A percentile compares a stretch with the other conserved stretches of the same genome.
phyloP scores from a whole-genome alignment of 1,140 invertebrate species.

The Chelonus insularis region DNA sequence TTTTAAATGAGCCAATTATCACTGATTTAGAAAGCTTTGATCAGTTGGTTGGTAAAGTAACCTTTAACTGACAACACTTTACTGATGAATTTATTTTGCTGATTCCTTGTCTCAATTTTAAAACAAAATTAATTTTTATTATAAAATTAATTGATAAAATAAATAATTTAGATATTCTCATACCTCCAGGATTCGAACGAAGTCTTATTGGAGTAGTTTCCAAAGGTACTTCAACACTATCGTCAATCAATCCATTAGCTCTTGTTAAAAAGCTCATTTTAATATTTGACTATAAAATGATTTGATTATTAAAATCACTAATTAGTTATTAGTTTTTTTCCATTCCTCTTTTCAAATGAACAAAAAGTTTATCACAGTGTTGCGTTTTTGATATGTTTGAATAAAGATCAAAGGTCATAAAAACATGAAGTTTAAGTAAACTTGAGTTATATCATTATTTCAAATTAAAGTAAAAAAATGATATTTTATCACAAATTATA shows the following conservation, averaged over 20 bases:
- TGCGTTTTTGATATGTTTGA: conserved; percentile 4
- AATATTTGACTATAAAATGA: not conserved
- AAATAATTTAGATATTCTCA: not conserved
- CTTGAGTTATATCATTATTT: not conserved
- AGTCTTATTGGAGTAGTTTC: not conserved
- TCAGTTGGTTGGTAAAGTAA: no score
- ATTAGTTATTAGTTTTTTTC: conserved; percentile 9
- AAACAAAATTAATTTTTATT: no score
- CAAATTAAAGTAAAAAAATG: not conserved
- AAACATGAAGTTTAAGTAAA: not conserved
- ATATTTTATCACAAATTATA: no score
- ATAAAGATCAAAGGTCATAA: conserved; percentile 4
- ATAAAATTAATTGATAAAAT: not conserved
- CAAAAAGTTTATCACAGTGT: not conserved
- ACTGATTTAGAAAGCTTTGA: no score
- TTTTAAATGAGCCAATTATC: no score
- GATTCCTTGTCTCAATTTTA: no score
- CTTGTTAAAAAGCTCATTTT: conserved; percentile 1
- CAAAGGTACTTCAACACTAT: not conserved
- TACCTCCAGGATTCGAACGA: not conserved
- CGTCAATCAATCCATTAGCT: not conserved
- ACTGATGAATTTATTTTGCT: no score
- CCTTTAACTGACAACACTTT: no score
- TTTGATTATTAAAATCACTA: not conserved
- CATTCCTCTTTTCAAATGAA: not conserved